Base-by-base conservation (phyloP, 2,888 invertebrate species). In the Hymenopus coronatus region DNA sequence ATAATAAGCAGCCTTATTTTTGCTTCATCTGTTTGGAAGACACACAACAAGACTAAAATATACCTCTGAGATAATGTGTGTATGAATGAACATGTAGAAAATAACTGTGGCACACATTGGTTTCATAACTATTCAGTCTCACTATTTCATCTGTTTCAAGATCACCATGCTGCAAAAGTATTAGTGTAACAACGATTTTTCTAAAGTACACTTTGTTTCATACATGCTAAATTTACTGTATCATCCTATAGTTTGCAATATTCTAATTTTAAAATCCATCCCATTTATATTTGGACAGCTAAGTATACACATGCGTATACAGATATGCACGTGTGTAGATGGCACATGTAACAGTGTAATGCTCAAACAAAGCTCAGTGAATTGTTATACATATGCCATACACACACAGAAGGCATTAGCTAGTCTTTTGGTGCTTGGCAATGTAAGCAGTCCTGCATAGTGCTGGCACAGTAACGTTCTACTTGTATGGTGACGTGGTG, bases 401-500 rank as follows among this genome's bases (percentile, higher is more conserved):
- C 54, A 70, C 54, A 70, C 54, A 20, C 20, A 70, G 54, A 25
- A 25, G 25, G 54, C 54, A 70, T 70, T 70, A 70, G 89, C 88
- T 90, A 92, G 89, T 92, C 91, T 83, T 90, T 91, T 81, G 91
- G 91, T 40, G 92, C 91, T 88, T 92, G 92, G 91, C 93, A 93
- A 89, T 92, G 91, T 30, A 90, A 89, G 90, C 93, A 93, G 88
- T 91, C 90, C 81, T 92, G 91, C 91, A 94, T 93, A 82, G 93
- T 91, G 82, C 93, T 93, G 40, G 93, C 92, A 91, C 93, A 92
- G 91, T 93, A 94, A n/a, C 92, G 92, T 92, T 95, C 95, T 88
- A 94, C 93, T 92, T 95, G 95, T 82, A 95, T 92, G 12, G 94
- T 94, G 90, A 93, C 93, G 91, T 93, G 93, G 88, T 93, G 92